A percentile compares a stretch with the other conserved stretches of the same genome.
phyloP scores from a whole-genome alignment of 2,888 invertebrate genomes.

The Caenorhabditis sinica region DNA sequence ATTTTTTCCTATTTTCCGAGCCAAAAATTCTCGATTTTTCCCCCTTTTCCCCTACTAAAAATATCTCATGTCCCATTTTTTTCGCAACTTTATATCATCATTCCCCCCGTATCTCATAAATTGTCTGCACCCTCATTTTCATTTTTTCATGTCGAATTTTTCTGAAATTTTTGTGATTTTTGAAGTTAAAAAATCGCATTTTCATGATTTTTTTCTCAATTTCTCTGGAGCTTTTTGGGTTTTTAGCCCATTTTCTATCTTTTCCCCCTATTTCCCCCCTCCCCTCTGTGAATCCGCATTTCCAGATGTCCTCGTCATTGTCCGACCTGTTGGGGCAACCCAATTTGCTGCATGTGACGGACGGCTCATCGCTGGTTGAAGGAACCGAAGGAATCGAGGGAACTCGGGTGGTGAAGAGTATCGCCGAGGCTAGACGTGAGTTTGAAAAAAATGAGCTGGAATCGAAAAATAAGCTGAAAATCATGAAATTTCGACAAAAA shows the following conservation, averaged over 20 bases:
- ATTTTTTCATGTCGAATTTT: not conserved
- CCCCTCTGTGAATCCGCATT: not conserved
- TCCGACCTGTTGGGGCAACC: slow-evolving; percentile 44
- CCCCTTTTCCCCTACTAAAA: not conserved
- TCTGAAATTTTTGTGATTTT: not conserved
- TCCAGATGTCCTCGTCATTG: slow-evolving; percentile 44
- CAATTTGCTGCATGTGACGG: slow-evolving; percentile 45
- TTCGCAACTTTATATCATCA: too few species aligned
- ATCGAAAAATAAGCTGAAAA: not conserved
- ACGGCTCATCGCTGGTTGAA: slow-evolving; percentile 38
- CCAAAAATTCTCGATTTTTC: not conserved
- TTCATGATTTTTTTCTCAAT: not conserved
- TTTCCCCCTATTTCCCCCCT: not conserved
- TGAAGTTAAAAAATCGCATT: not conserved
- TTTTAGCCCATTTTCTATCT: not conserved
- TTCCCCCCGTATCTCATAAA: not conserved
- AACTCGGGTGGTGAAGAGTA: slow-evolving; percentile 37
- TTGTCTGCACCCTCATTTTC: too few species aligned
- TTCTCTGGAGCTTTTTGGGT: not conserved
- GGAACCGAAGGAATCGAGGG: slow-evolving; percentile 45
- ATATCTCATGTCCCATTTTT: not conserved
- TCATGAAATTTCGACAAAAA: not conserved
- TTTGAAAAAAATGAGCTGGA: not conserved
- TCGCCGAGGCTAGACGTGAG: slow-evolving; percentile 51
- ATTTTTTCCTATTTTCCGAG: slow-evolving; percentile 1